These are phyloP conservation scores for Epizoanthus ramosus DNA, from an alignment of 92 coral and sea anemone genomes.

Conservation along the genomic window DNA sequence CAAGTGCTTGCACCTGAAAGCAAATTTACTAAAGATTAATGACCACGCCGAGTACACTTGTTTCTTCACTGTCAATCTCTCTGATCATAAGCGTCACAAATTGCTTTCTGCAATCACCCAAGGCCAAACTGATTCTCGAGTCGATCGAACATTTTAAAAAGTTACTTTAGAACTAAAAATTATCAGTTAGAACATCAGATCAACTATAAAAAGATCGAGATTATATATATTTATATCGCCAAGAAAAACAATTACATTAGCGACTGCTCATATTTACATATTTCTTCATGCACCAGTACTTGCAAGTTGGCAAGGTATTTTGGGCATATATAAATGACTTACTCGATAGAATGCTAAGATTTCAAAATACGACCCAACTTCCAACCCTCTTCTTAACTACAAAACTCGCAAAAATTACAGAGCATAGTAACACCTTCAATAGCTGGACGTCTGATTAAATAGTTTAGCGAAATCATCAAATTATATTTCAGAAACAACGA, in stretches of 20 bases:
- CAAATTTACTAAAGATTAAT: no score
- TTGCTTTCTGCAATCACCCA: not conserved
- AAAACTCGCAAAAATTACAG: not conserved
- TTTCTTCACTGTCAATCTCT: no score
- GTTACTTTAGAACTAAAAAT: not conserved
- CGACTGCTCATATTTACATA: constrained; percentile 14
- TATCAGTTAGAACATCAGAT: not conserved
- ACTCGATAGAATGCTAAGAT: no score
- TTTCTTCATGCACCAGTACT: not conserved
- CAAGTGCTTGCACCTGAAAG: no score
- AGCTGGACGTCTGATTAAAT: not conserved
- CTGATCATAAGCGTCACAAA: no score
- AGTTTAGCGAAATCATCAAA: not conserved
- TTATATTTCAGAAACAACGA: not conserved
- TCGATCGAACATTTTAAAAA: not conserved
- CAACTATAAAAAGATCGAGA: constrained; percentile 10
- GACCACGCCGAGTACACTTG: no score
- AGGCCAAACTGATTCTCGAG: not conserved
- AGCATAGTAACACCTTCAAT: not conserved
- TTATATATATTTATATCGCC: not conserved
- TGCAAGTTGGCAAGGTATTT: not conserved
- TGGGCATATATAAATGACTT: not conserved
- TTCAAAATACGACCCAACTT: not conserved
- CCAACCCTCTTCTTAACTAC: not conserved
- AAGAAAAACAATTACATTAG: not conserved